phyloP scores from a whole-genome alignment of 2,888 invertebrate genomes.

The Drosophila lacicola region DNA sequence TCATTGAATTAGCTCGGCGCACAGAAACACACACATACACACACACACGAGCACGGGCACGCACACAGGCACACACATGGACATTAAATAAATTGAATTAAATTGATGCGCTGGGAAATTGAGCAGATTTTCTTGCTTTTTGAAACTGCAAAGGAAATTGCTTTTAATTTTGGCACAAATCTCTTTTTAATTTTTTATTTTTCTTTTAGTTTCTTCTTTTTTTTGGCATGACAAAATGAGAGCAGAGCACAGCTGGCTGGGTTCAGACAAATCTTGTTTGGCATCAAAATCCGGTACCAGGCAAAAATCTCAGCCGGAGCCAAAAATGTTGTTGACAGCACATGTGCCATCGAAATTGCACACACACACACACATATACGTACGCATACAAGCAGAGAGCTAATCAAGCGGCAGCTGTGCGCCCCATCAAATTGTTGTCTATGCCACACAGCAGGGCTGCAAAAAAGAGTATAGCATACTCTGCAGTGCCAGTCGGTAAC shows the following conservation, averaged over 20 bases:
- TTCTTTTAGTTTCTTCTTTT: slow-evolving; percentile 9
- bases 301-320: slow-evolving; percentile 26
- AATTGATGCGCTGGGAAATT: slow-evolving; percentile 64
- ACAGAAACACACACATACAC: slow-evolving; percentile 23
- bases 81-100: slow-evolving; percentile 71
- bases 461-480: slow-evolving; percentile 33
- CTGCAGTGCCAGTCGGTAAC: slow-evolving; percentile 41
- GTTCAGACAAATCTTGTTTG: slow-evolving; percentile 38
- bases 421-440: slow-evolving; percentile 42
- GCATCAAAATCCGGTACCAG: slow-evolving; percentile 27
- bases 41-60: slow-evolving; percentile 5
- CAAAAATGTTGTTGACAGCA: slow-evolving; percentile 62
- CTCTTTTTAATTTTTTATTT: slow-evolving; percentile 67
- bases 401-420: slow-evolving; percentile 71
- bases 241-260: slow-evolving; percentile 29
- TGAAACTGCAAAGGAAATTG: slow-evolving; percentile 55
- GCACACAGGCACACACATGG: slow-evolving; percentile 2
- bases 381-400: slow-evolving; percentile 31
- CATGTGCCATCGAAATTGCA: slow-evolving; percentile 60
- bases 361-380: slow-evolving; percentile 8
- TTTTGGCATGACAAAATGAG: slow-evolving; percentile 44
- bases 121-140: slow-evolving; percentile 37
- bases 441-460: slow-evolving; percentile 20
- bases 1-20: slow-evolving; percentile 67
- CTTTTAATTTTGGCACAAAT: slow-evolving; percentile 76